Conservation (phyloP, 2,888 invertebrate species). For the Chaitophorus viminalis region DNA sequence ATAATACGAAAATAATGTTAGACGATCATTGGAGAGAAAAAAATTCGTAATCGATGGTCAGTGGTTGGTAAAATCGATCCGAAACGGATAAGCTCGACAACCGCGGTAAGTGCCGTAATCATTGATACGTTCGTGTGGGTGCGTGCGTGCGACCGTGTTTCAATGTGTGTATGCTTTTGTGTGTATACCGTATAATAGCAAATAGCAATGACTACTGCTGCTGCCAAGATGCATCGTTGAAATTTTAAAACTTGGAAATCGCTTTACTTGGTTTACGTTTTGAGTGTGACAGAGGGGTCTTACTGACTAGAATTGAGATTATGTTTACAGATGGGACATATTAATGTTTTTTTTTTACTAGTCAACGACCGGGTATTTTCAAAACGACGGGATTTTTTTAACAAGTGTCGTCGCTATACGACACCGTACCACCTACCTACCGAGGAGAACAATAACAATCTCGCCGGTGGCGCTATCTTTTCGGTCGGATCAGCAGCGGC, state of each 20-base stretch:
- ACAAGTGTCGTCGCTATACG: conserved; percentile 10
- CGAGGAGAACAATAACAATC: conserved; percentile 36
- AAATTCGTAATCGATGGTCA: conserved; percentile 52
- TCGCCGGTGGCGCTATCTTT: conserved; percentile 54
- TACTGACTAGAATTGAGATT: too few relatives aligned
- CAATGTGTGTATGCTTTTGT: background rate
- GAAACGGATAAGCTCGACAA: conserved; percentile 25
- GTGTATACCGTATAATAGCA: background rate
- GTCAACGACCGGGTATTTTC: background rate
- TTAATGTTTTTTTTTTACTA: background rate
- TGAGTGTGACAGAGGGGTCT: background rate
- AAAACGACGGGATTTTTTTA: conserved; percentile 5
- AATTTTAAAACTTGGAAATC: background rate
- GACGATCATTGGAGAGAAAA: conserved; percentile 24
- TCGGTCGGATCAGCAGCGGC: background rate
- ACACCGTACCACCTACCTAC: background rate
- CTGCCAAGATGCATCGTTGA: background rate
- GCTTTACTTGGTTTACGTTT: background rate
- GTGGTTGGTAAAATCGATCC: conserved; percentile 53
- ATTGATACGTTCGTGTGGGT: background rate
- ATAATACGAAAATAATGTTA: conserved; percentile 23
- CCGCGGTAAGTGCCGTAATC: conserved; percentile 40
- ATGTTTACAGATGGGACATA: too few relatives aligned
- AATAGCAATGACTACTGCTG: too few relatives aligned
- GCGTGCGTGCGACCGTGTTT: background rate